Base-by-base conservation (phyloP, 2,113 vertebrate genomes). In the Brachypteracias leptosomus region DNA sequence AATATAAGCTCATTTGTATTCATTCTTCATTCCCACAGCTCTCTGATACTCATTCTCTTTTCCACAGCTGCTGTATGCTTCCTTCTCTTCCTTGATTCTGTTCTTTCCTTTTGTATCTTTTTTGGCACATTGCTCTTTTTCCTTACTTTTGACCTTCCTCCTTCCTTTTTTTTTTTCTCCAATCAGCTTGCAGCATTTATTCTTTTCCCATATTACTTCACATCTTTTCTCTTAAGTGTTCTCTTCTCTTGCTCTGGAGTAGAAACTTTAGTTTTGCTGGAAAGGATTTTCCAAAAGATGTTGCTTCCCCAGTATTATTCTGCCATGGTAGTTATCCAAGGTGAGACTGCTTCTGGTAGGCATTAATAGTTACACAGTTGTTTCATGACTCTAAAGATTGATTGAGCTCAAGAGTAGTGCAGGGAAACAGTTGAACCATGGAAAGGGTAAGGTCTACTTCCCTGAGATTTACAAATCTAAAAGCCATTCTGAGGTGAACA, bases 301-400 rank as follows among this genome's bases (percentile, higher is more conserved):
- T 36, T 81, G 16, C 13, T 65, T 58, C 25, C 19, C 61, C 65
- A 47, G 19, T 28, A 28, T 28, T 11, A 36, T 38, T 76, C 68
- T 63, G 62, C 79, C 61, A 11, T 6, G 26, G 10, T 36, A 46
- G 44, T 15, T 90, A 21, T 33, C 54, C 0, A 1, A 67, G 72
- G 14, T 54, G 76, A 67, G 79, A 25, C 55, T 80, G 29, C 19
- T 81, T 46, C 70, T 47, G 25, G 62, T 65, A 44, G 29, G 24
- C 49, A 71, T 90, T 90, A 92, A 91, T 85, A 85, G 85, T 96
- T 91, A 88, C 62, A 85, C 82, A n/a, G 29, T 63, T 90, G 35
- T 71, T 91, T 72, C 65, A 79, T 61, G 74, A 89, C 79, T 89
- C 81, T 85, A 74, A n/a, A 76, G 66, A 85, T 88, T 88, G 63